A percentile compares a stretch with the other conserved stretches of the same genome.
These are phyloP conservation scores for Cottus gobio DNA, from an alignment of 2,113 vertebrate genomes.

Conservation along the genomic window DNA sequence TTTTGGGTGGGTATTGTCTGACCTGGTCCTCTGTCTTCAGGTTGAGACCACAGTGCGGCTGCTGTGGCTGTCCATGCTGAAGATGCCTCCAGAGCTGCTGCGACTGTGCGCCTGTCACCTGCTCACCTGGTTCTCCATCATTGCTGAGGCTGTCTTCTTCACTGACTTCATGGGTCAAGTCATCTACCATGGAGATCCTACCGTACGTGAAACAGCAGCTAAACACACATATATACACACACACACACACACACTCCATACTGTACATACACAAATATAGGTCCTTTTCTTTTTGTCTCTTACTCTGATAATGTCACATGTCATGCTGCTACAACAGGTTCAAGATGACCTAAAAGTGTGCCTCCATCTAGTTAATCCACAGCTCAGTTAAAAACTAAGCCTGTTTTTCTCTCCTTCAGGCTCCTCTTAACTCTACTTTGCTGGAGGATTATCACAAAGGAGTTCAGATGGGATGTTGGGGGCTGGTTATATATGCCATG, in stretches of 20 bases:
- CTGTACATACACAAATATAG: neutral
- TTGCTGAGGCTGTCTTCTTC: constrained; percentile 96
- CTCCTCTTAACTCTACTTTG: constrained; percentile 87
- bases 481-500: constrained; percentile 95
- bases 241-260: neutral
- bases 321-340: neutral
- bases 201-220: constrained; percentile 77
- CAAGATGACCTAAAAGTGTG: neutral
- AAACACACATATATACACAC: neutral
- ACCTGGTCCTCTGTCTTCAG: constrained; percentile 18
- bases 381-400: neutral
- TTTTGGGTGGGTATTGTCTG: neutral
- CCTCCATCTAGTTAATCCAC: neutral
- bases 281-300: neutral
- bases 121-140: constrained; percentile 97
- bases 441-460: constrained; percentile 90
- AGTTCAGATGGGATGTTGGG: constrained; percentile 99
- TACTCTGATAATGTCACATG: neutral
- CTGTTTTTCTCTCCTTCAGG: constrained; percentile 75
- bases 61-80: constrained; percentile 96
- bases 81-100: constrained; percentile 93
- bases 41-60: constrained; percentile 92
- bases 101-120: constrained; percentile 94
- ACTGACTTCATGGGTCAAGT: constrained; percentile 99
- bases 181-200: constrained; percentile 93